Base-by-base conservation (phyloP, 2,888 invertebrate species). In the Altica lythri region DNA sequence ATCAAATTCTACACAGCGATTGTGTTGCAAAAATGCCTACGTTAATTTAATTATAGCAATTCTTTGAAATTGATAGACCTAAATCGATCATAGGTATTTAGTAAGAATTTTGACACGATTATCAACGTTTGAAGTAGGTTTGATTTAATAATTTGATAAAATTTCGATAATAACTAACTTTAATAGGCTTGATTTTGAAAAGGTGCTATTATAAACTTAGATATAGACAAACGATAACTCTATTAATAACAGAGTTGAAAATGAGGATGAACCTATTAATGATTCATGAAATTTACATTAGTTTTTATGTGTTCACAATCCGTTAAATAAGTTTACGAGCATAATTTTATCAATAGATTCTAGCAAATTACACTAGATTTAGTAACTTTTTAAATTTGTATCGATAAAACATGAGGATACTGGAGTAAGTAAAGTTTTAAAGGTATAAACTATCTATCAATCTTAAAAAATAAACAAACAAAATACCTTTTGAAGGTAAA, bases 1-100 rank as follows among this genome's bases (percentile, higher is more conserved):
- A 58, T 62, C 55, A 58, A 53, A 46, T 50, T 37, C 22, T 10
- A 46, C 18, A 34, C 27, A 19, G 10, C 10, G 30, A 30, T 30
- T 13, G 12, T 30, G 30, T 34, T 34, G 34, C 34, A 34, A 34
- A 34, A 46, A 35, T 35, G 17, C 6, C 17, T 25, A 25, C 37
- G 25, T 35, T 46, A 46, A 46, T 46, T 35, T 46, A 45, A 46
- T 46, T 46, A 35, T 14, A 25, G 16, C 8, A 34, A 46, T 22
- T 46, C 19, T 9, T 22, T 10, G 25, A 46, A 46, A 46, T 46
- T 37, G 46, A 25, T 37, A 37, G 46, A 1, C 37, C 17, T 8
- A 17, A 14, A 46, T n/a, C n/a, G n/a, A n/a, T n/a, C n/a, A 46
- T 16, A 14, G 14, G 16, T 35, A 42, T 35, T 35, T 37, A 16